Evolutionary conservation across 2,113 vertebrate species (phyloP), one percentile per base, ranked within the genome.

Genomic region (Trinectes maculatus): DNA sequence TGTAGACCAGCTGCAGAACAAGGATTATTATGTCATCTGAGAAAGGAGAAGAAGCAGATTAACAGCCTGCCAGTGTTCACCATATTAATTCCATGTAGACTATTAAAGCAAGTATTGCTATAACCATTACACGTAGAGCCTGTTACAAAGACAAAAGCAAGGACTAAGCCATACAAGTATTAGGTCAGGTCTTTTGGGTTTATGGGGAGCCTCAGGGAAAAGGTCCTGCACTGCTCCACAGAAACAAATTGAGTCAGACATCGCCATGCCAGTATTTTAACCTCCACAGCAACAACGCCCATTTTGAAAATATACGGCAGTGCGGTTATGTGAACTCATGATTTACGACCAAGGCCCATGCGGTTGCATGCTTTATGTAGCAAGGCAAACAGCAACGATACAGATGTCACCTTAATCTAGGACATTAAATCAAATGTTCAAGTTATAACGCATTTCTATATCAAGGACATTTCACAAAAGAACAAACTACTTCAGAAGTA

Each of bases 151-250:
- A 59, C 4, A 36, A 24, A 68, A 52, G 52, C 10, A 43, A 3
- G 53, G 51, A 52, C 13, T 47, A 29, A 18, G 43, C 18, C 48
- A 42, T 18, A 29, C 48, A 55, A 47, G 44, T 61, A 56, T 33
- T 29, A 64, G 49, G 55, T 74, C 53, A 52, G 19, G 61, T 71
- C 53, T 43, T 37, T 43, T 55, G 62, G 71, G 43, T 57, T 42
- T 49, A 6, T 55, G 48, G 26, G 36, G n/a, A 26, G 48, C 63
- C 47, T 48, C 8, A n/a, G 42, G 66, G 44, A 46, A 52, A 43
- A 54, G 2, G 18, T 43, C 44, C 39, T 26, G 51, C 8, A 22
- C 33, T 15, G 39, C 63, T 59, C 40, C 26, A 67, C 19, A 44
- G 24, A 68, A 61, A 75, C 55, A 0, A 65, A 70, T 47, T 71